Evolutionary conservation across 1,140 invertebrate species (phyloP).

Genomic region (Teleogryllus occipitalis): DNA sequence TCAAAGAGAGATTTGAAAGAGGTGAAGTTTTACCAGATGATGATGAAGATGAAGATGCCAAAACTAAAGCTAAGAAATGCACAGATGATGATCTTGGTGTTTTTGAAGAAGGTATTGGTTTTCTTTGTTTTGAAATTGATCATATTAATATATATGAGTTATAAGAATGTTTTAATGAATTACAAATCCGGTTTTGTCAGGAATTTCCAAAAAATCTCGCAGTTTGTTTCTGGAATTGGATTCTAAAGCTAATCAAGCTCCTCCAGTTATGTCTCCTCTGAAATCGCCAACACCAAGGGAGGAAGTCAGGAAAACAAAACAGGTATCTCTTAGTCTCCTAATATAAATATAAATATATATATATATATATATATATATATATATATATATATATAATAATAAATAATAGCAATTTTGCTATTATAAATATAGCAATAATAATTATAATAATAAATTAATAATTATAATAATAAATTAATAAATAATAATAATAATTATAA

Average conservation of each 20-base stretch:
- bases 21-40: constrained; percentile 50
- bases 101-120: constrained; percentile 63
- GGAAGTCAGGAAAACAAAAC: constrained; percentile 7
- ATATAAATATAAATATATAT: no score
- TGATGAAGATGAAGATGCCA: constrained; percentile 44
- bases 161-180: not conserved
- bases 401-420: no score
- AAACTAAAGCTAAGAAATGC: constrained; percentile 37
- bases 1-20: constrained; percentile 77
- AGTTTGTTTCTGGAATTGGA: constrained; percentile 79
- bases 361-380: no score
- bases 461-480: no score
- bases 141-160: not conserved
- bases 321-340: not conserved
- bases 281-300: not conserved
- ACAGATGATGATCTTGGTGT: constrained; percentile 65
- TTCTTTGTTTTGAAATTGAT: not conserved
- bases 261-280: not conserved
- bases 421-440: no score
- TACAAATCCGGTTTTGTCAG: constrained; percentile 37
- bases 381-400: no score
- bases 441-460: no score
- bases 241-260: constrained; percentile 39
- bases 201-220: constrained; percentile 76
- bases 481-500: no score